Base-by-base conservation (phyloP, 1,140 invertebrate genomes). In the Agraylea sexmaculata region DNA sequence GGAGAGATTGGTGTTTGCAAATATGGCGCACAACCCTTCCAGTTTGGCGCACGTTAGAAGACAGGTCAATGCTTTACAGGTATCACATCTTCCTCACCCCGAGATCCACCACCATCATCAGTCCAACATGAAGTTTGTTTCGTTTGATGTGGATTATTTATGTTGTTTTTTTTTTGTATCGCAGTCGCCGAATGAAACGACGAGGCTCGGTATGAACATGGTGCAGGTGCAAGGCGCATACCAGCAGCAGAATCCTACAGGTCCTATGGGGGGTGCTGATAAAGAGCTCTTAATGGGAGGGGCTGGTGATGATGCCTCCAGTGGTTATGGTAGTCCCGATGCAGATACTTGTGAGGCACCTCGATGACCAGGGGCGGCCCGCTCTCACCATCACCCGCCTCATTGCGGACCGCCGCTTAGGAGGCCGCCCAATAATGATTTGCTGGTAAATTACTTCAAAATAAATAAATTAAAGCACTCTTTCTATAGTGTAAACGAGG, bases 1-100 rank as follows among this genome's bases (percentile, higher is more conserved):
- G 60, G 88, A 92, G 60, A 66, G 86, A 51, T 73, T 88, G 60
- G 79, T 88, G 40, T 91, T 88, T 57, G 86, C 87, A 17, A 87
- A 78, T 61, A 82, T 89, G 77, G 80, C 81, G n/a, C 79, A 84
- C 51, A 86, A 87, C 60, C 85, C 86, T 30, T 84, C 78, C 51
- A 83, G 81, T 28, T 63, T 90, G 47, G 84, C 85, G 20, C 85
- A 89, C 62, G 81, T 90, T 55, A 83, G 87, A 63, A 71, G 83
- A 60, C 85, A 89, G 71, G 80, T 86, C 57, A 81, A 74, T 60
- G 78, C 78, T 56, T 66, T 82, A 59, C 76, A 73, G 75, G 79
- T 82, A 18, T 19, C 13, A 16, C 8, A 10, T 13, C 31, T 16
- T 6, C 8, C 16, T 34, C 7, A 18, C 16, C 11, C 15, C 16